Evolutionary conservation across 2,113 vertebrate genomes (phyloP).

Genomic region (Phalacrocorax aristotelis): DNA sequence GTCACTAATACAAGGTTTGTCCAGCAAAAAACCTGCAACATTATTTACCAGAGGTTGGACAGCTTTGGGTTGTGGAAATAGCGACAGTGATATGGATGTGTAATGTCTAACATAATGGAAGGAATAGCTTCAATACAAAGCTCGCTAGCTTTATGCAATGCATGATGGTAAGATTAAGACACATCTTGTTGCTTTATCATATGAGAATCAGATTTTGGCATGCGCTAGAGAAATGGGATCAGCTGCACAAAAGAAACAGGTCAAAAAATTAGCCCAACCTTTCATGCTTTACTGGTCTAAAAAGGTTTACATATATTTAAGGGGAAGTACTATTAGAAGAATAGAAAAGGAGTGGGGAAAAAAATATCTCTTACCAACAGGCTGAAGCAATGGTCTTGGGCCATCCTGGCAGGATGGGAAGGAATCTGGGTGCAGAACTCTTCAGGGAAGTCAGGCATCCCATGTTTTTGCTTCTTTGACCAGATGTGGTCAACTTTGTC

Average conservation of each 20-base stretch:
- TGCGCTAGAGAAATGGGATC: background rate
- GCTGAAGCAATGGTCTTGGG: background rate
- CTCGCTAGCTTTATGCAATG: background rate
- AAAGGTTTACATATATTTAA: background rate
- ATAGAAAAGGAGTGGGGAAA: background rate
- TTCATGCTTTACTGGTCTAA: background rate
- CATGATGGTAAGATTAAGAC: background rate
- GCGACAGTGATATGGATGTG: rapidly evolving
- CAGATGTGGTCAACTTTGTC: background rate
- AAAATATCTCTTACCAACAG: background rate
- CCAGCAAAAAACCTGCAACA: rapidly evolving
- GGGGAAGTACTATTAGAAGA: background rate
- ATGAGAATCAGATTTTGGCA: background rate
- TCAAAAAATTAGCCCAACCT: background rate
- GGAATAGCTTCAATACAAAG: background rate
- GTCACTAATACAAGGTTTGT: background rate
- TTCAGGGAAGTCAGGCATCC: background rate
- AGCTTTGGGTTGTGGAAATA: background rate
- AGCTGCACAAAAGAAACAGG: background rate
- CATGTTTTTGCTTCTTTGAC: background rate
- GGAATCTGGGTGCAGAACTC: background rate
- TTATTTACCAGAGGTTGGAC: background rate
- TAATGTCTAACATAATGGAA: background rate
- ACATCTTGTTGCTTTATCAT: background rate
- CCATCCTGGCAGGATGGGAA: background rate